phyloP scores from a whole-genome alignment of 2,113 vertebrate genomes.

The Larimichthys polyactis region DNA sequence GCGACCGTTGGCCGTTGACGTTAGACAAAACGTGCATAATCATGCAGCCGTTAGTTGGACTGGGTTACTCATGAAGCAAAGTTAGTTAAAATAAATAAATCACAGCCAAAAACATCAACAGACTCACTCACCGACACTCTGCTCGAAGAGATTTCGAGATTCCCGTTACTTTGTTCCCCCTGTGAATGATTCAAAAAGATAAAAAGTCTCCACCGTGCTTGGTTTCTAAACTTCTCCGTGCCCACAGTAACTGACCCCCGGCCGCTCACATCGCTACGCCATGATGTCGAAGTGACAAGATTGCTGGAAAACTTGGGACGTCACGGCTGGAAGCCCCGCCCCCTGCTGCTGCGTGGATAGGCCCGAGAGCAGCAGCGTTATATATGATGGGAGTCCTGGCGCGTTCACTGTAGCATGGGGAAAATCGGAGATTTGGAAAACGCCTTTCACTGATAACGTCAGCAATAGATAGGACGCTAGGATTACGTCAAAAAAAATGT shows the following conservation, averaged over 20 bases:
- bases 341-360: slow-evolving; percentile 61
- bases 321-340: slow-evolving; percentile 78
- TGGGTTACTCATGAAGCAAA: neutral
- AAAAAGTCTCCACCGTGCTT: neutral
- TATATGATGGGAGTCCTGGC: slow-evolving; percentile 14
- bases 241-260: slow-evolving; percentile 33
- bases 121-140: slow-evolving; percentile 60
- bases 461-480: neutral
- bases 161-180: neutral
- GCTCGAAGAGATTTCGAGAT: neutral
- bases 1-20: no score
- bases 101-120: neutral
- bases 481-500: accelerated
- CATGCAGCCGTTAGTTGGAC: slow-evolving; percentile 3
- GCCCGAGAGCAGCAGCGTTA: slow-evolving; percentile 39
- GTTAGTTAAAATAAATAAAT: slow-evolving; percentile 18
- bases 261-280: slow-evolving; percentile 80
- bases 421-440: neutral
- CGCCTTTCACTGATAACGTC: accelerated
- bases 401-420: slow-evolving; percentile 4
- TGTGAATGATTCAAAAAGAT: neutral
- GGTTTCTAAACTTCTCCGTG: slow-evolving; percentile 54
- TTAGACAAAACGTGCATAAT: neutral
- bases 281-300: slow-evolving; percentile 80
- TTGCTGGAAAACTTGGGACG: slow-evolving; percentile 71